These are phyloP conservation scores for Chrysemys picta DNA, from an alignment of 2,113 vertebrate genomes.

Conservation along the genomic window DNA sequence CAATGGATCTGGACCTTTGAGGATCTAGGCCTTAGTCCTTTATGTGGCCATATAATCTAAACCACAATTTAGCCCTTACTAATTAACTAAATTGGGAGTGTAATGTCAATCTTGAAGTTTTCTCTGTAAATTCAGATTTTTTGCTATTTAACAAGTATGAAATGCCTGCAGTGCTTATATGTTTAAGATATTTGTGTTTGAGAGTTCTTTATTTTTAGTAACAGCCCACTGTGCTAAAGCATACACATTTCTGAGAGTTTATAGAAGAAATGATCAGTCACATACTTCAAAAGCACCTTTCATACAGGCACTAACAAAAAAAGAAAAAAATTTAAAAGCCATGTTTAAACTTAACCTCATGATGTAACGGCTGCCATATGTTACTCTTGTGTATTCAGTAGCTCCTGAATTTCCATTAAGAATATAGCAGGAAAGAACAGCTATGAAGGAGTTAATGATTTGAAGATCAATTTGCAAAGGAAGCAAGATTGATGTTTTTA, in stretches of 20 bases:
- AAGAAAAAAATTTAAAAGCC: neutral
- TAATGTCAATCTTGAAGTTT: neutral
- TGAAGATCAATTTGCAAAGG: constrained; percentile 32
- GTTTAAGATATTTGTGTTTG: neutral
- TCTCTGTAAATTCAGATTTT: neutral
- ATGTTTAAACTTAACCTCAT: neutral
- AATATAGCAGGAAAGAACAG: neutral
- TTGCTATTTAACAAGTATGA: neutral
- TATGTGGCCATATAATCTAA: neutral
- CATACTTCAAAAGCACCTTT: neutral
- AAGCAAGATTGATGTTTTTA: neutral
- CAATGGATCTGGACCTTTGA: neutral
- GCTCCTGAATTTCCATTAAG: neutral
- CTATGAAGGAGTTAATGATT: neutral
- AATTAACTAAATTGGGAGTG: neutral
- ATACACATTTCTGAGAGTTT: neutral
- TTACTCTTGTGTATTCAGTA: neutral
- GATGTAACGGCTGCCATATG: neutral
- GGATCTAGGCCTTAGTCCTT: neutral
- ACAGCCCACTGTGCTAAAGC: neutral
- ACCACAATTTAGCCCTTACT: neutral
- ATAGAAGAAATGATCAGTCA: neutral
- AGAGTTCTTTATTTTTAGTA: neutral
- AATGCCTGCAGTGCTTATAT: neutral
- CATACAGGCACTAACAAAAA: neutral